Percentiles rank a stretch among this genome's conserved stretches.
Evolutionary conservation across 2,888 invertebrate genomes (phyloP).

Genomic region (Petrophora chlorosata): DNA sequence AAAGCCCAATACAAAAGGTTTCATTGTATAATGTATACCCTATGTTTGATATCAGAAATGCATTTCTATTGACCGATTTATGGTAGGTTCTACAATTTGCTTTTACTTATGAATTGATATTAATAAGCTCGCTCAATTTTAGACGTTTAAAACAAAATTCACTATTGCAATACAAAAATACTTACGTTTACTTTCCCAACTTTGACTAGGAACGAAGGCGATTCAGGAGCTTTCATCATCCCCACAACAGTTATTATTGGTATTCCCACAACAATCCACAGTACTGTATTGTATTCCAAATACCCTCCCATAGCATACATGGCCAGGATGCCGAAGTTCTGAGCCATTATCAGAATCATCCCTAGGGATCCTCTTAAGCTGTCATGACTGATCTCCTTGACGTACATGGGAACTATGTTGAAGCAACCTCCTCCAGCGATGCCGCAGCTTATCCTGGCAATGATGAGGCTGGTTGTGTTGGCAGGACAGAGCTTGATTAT

Average conservation of each 20-base stretch:
- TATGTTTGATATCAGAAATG: too few relatives aligned
- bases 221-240: conserved; percentile 61
- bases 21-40: too few relatives aligned
- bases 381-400: conserved; percentile 60
- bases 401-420: conserved; percentile 54
- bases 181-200: conserved; percentile 54
- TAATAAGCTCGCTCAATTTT: too few relatives aligned
- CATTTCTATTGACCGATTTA: too few relatives aligned
- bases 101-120: too few relatives aligned
- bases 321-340: conserved; percentile 49
- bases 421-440: conserved; percentile 54
- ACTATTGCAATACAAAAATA: too few relatives aligned
- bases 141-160: too few relatives aligned
- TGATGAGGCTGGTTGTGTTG: conserved; percentile 41
- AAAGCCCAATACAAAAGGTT: too few relatives aligned
- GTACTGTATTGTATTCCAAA: conserved; percentile 48
- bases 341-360: conserved; percentile 43
- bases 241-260: conserved; percentile 44
- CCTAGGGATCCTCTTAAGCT: conserved; percentile 55
- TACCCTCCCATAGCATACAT: conserved; percentile 57
- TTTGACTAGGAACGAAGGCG: conserved; percentile 61
- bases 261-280: conserved; percentile 46
- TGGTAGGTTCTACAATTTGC: too few relatives aligned
- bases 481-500: conserved; percentile 42
- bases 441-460: conserved; percentile 51